Conservation (phyloP, 2,797 vertebrate species). For the Acomys russatus region DNA sequence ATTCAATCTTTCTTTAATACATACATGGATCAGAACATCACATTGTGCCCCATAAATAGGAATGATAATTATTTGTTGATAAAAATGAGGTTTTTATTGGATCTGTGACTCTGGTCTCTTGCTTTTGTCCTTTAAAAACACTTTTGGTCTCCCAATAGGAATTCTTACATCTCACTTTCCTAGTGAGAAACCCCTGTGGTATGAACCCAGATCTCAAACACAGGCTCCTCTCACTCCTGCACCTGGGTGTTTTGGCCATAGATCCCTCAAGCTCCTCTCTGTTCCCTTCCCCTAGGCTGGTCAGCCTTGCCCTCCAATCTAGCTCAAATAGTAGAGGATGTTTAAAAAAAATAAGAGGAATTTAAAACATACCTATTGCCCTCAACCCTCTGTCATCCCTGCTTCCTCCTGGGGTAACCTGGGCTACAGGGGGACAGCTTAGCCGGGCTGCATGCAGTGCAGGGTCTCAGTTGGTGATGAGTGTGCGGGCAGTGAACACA, state of each 20-base stretch:
- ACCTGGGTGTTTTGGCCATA: background rate
- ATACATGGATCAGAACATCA: background rate
- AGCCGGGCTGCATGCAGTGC: too few species aligned
- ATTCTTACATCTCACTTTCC: background rate
- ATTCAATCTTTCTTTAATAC: background rate
- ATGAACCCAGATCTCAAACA: background rate
- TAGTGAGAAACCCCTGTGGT: background rate
- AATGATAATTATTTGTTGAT: background rate
- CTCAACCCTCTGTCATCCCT: too few species aligned
- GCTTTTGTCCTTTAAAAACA: background rate
- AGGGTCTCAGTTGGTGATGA: too few species aligned
- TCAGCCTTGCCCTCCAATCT: background rate
- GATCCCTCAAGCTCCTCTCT: background rate
- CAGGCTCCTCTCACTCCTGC: background rate
- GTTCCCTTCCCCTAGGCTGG: too few species aligned
- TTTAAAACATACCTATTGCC: background rate
- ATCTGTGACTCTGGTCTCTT: constrained; percentile 2
- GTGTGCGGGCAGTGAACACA: too few species aligned
- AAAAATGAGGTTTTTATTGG: background rate
- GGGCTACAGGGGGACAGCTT: too few species aligned
- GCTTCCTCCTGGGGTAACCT: too few species aligned
- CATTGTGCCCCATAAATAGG: background rate
- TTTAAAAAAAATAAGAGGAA: background rate
- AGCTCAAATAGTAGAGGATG: background rate
- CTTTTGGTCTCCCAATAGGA: background rate